A percentile compares a stretch with the other conserved stretches of the same genome.
Conservation (phyloP, 2,888 invertebrate species). For the Tetranychus truncatus region DNA sequence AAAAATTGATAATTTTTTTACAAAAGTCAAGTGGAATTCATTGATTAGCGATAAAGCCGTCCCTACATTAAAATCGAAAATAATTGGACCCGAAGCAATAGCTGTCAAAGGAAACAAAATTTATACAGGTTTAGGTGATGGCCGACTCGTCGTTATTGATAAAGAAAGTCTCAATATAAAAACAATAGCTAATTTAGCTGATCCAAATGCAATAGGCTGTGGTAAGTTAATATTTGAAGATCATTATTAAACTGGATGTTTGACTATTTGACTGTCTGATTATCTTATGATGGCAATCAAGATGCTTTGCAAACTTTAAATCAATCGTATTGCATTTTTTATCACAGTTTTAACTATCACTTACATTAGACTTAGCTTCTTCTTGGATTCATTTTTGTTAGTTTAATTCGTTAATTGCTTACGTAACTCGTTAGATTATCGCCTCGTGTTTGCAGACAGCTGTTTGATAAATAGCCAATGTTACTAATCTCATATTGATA, state of each 20-base stretch:
- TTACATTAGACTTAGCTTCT: too few relatives aligned
- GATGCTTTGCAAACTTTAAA: not conserved
- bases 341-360: too few relatives aligned
- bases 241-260: conserved; percentile 17
- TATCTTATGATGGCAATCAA: not conserved
- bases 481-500: too few relatives aligned
- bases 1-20: conserved; percentile 11
- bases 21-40: conserved; percentile 19
- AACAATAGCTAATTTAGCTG: not conserved
- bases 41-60: conserved; percentile 17
- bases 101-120: conserved; percentile 15
- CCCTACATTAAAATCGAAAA: conserved; percentile 6
- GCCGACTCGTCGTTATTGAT: conserved; percentile 21
- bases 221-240: not conserved
- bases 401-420: too few relatives aligned
- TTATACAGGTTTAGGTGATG: conserved; percentile 24
- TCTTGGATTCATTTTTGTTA: too few relatives aligned
- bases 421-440: too few relatives aligned
- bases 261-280: not conserved
- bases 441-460: too few relatives aligned
- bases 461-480: too few relatives aligned
- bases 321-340: too few relatives aligned
- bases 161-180: conserved; percentile 13
- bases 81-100: conserved; percentile 24
- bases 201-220: not conserved